phyloP scores from a whole-genome alignment of 2,797 vertebrate species.

The Ataeniobius toweri region DNA sequence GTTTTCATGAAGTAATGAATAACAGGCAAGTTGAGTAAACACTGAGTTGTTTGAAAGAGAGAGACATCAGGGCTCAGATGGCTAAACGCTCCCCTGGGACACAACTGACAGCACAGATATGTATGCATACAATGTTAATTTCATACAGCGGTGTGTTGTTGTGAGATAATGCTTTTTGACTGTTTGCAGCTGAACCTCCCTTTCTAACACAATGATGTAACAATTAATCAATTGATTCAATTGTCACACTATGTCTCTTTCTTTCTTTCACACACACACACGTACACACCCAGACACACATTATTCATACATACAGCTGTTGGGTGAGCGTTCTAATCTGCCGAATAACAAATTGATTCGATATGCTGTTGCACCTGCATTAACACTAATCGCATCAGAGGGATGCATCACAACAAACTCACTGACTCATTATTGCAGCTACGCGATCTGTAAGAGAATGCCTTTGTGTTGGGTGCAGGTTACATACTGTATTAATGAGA shows the following conservation, averaged over 20 bases:
- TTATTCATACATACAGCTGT: slow-evolving; percentile 19
- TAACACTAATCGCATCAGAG: slow-evolving; percentile 26
- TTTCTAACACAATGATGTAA: slow-evolving; percentile 40
- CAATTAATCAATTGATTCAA: slow-evolving; percentile 59
- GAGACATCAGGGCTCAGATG: slow-evolving; percentile 65
- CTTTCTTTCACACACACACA: not conserved
- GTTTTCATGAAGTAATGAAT: slow-evolving; percentile 33
- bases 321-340: slow-evolving; percentile 29
- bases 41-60: slow-evolving; percentile 32
- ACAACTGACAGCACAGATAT: slow-evolving; percentile 23
- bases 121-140: slow-evolving; percentile 23
- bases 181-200: slow-evolving; percentile 25
- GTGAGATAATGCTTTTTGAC: slow-evolving; percentile 27
- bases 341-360: slow-evolving; percentile 34
- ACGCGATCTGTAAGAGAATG: slow-evolving; percentile 17
- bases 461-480: slow-evolving; percentile 17
- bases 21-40: slow-evolving; percentile 37
- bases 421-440: slow-evolving; percentile 16
- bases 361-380: slow-evolving; percentile 17
- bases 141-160: slow-evolving; percentile 27
- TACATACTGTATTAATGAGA: slow-evolving; percentile 33
- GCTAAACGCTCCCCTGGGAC: slow-evolving; percentile 56
- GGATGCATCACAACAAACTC: slow-evolving; percentile 14
- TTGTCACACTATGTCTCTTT: slow-evolving; percentile 13
- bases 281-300: not conserved